Conservation (phyloP, 1,140 invertebrate genomes). For the Mizuhopecten yessoensis region DNA sequence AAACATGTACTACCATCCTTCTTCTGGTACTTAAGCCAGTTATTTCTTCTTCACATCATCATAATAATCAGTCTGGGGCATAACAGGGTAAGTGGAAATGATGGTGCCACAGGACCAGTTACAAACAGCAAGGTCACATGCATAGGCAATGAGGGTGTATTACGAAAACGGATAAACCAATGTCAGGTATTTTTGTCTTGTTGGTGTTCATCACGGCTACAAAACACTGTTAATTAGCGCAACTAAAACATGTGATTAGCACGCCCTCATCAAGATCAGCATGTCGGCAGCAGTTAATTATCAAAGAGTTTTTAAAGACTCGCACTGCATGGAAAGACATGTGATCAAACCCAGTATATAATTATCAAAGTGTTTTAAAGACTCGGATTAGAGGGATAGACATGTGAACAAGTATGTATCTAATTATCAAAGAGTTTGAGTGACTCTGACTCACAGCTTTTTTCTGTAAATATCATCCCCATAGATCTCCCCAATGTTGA, state of each 20-base stretch:
- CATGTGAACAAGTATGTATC: slow-evolving; percentile 11
- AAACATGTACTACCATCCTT: slow-evolving; percentile 1
- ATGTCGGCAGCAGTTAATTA: neutral
- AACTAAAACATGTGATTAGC: neutral
- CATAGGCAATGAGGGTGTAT: neutral
- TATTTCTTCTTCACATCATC: neutral
- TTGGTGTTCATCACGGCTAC: neutral
- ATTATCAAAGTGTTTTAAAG: slow-evolving; percentile 22
- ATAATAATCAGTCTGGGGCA: neutral
- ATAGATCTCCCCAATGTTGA: neutral
- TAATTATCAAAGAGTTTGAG: neutral
- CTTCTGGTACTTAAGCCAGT: neutral
- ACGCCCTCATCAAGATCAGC: neutral
- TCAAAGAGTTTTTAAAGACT: slow-evolving; percentile 18
- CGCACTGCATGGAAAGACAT: neutral
- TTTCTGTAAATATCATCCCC: neutral
- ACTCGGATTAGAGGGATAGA: slow-evolving; percentile 19
- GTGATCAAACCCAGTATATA: neutral
- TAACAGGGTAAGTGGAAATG: neutral
- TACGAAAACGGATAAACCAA: neutral
- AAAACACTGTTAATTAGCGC: neutral
- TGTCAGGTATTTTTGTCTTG: slow-evolving; percentile 11
- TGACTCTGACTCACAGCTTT: slow-evolving; percentile 11
- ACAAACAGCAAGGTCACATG: slow-evolving; percentile 15
- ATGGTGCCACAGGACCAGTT: neutral